A percentile compares a stretch with the other conserved stretches of the same genome.
Evolutionary conservation across 2,888 invertebrate species (phyloP).

Genomic region (Phortica okadai): DNA sequence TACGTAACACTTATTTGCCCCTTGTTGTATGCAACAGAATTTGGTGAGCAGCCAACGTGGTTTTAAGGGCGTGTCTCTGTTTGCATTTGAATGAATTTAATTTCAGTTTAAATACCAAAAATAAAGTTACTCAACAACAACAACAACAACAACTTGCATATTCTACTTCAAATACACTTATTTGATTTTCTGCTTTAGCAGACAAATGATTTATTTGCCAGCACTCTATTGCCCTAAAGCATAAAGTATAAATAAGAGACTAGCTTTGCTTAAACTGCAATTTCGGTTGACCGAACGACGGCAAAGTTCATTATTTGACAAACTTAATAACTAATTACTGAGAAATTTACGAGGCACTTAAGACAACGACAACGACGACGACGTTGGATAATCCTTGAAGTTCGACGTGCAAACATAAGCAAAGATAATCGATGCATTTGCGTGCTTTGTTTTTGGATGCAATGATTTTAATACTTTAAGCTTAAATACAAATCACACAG

Average conservation of each 20-base stretch:
- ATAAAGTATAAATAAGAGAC: background rate
- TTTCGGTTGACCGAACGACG: conserved; percentile 23
- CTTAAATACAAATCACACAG: background rate
- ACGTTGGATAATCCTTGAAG: too few species aligned
- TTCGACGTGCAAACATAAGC: too few species aligned
- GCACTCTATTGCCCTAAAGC: background rate
- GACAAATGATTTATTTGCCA: conserved; percentile 26
- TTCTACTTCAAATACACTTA: background rate
- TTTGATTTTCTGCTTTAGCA: conserved; percentile 17
- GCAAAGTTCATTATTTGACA: conserved; percentile 21
- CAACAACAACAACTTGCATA: conserved; percentile 52
- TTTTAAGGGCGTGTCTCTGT: conserved; percentile 50
- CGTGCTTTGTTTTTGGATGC: background rate
- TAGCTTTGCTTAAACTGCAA: conserved; percentile 19
- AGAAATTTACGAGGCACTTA: background rate
- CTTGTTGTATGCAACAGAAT: conserved; percentile 28
- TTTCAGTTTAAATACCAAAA: conserved; percentile 73
- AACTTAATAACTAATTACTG: conserved; percentile 12
- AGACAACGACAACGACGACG: background rate
- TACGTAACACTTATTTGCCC: background rate
- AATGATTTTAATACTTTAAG: background rate
- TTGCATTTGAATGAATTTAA: conserved; percentile 72
- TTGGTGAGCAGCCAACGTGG: background rate
- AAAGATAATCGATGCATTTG: background rate
- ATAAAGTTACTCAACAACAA: conserved; percentile 66